Percentiles rank a stretch among this genome's conserved stretches.
phyloP scores from a whole-genome alignment of 1,140 invertebrate genomes.

The Rhopalosiphum padi region DNA sequence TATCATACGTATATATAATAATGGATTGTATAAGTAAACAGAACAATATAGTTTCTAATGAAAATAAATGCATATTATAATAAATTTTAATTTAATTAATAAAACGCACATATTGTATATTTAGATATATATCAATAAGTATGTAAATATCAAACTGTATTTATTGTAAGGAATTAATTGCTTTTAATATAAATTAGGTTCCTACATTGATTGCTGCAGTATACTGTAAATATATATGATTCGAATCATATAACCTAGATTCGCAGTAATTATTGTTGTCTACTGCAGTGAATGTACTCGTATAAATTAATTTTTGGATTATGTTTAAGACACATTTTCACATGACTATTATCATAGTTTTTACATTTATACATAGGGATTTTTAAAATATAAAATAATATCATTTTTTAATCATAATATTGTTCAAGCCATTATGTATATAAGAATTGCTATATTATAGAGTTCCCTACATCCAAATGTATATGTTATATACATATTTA shows the following conservation, averaged over 20 bases:
- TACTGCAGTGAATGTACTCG: background rate
- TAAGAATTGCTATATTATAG: background rate
- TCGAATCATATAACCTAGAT: background rate
- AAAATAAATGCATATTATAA: background rate
- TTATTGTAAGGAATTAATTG: background rate
- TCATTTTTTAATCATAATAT: background rate
- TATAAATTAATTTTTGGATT: background rate
- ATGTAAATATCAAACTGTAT: background rate
- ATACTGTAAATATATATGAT: background rate
- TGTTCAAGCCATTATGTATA: background rate
- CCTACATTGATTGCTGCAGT: background rate
- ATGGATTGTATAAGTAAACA: background rate
- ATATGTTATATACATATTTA: background rate
- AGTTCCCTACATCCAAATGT: background rate
- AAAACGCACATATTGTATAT: background rate
- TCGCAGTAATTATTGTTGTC: background rate
- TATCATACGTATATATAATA: no score
- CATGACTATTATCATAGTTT: background rate
- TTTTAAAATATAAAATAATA: background rate
- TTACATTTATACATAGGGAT: background rate
- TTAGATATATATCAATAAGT: background rate
- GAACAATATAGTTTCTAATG: background rate
- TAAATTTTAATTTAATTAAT: background rate
- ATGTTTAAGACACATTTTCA: background rate
- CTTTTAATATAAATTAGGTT: background rate